Percentiles rank a stretch among this genome's conserved stretches.
Conservation (phyloP, 2,888 invertebrate species). For the Anthophora plumipes region DNA sequence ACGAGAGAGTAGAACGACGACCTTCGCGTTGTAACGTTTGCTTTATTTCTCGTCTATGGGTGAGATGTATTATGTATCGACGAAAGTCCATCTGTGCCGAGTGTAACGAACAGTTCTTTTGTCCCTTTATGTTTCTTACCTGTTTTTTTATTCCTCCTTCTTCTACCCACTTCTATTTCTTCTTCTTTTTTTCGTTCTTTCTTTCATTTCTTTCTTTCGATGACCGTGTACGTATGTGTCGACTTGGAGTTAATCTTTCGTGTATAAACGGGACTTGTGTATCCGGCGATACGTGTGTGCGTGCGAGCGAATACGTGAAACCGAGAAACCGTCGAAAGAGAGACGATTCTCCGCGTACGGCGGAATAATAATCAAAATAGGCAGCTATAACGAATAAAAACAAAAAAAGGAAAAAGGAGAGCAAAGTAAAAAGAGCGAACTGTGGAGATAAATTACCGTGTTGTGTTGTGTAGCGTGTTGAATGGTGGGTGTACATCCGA, state of each 20-base stretch:
- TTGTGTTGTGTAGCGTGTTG: not conserved
- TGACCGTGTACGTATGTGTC: not conserved
- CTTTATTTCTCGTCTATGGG: constrained; percentile 36
- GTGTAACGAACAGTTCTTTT: not conserved
- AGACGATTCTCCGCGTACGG: not conserved
- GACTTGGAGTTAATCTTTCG: constrained; percentile 16
- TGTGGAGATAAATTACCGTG: constrained; percentile 1
- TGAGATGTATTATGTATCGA: not conserved
- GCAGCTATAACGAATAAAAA: constrained; percentile 25
- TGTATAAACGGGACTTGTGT: too few species aligned
- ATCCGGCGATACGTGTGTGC: not conserved
- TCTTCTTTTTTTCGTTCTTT: not conserved
- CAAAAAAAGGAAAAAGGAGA: too few species aligned
- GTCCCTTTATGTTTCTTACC: not conserved
- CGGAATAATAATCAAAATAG: constrained; percentile 39
- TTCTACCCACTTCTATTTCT: too few species aligned
- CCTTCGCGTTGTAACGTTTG: constrained; percentile 38
- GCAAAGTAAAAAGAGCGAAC: not conserved
- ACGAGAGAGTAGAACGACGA: not conserved
- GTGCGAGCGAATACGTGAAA: not conserved
- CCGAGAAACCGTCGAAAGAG: too few species aligned
- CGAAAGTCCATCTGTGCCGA: too few species aligned
- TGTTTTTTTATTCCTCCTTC: not conserved
- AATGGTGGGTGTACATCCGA: constrained; percentile 5
- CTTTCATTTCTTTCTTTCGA: not conserved